Base-by-base conservation (phyloP, 37 sponge, comb jelly and placozoan genomes). In the Beroe ovata region DNA sequence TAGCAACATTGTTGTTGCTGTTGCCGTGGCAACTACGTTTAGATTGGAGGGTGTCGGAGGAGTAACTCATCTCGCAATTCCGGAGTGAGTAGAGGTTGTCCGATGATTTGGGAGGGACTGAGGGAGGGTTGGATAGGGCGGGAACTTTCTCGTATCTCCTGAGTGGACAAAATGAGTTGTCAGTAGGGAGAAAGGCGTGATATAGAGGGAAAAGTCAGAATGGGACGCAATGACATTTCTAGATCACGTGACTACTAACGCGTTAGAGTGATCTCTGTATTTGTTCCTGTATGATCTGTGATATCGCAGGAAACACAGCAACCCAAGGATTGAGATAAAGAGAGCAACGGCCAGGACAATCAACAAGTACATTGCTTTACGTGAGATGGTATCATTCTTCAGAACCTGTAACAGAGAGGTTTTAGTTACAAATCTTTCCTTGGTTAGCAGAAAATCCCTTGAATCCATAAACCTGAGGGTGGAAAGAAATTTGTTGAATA, bases 1-100 rank as follows among this genome's bases (percentile, higher is more conserved):
- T 16, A 6, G 54, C 54, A 11, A 6, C 54, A 11, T 47, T 47
- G 35, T 26, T 66, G 69, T 66, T 66, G 69, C 35, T 66, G 69
- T 30, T 29, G 35, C 32, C 30, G 3, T 25, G 30, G 25, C 36
- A 14, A 30, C 32, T 8, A 18, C 32, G 69, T 66, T 32, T 66
- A 29, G 84, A 77, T 42, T 36, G 42, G 25, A 77, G 54, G 2
- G 84, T 77, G 4, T 77, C 84, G 54, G 84, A 77, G 84, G 84
- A 77, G 84, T 29, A 30, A 33, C 69, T 30, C 69, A 66, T 66
- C 34, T 66, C 69, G 16, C 69, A 26, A 11, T 37, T 8, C 6
- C 69, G 32, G 11, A 66, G 69, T 0, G 35, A 33, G 32, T 29
- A 29, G 16, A 77, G 84, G 84, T 77, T 39, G 22, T 77, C 54